Evolutionary conservation across 2,113 vertebrate species (phyloP).

Genomic region (Acanthochromis polyacanthus): DNA sequence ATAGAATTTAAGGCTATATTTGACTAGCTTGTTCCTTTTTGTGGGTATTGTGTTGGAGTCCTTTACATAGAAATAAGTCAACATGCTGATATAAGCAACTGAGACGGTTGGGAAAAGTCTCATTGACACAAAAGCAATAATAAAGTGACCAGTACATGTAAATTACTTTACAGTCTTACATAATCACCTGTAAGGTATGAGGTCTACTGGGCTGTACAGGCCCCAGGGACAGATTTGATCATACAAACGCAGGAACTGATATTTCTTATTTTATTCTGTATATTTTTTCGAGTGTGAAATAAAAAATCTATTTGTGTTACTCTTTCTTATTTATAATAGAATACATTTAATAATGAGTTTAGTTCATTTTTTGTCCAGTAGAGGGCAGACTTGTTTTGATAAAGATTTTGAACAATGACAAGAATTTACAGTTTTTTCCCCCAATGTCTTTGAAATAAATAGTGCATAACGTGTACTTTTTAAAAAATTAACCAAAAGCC

Average conservation of each 20-base stretch:
- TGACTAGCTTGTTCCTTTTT: too few species aligned
- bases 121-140: too few species aligned
- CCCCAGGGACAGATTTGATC: not conserved
- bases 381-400: slow-evolving; percentile 62
- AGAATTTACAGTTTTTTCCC: not conserved
- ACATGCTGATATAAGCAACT: too few species aligned
- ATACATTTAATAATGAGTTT: not conserved
- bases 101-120: too few species aligned
- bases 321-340: too few species aligned
- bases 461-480: fast-evolving
- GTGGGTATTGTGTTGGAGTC: too few species aligned
- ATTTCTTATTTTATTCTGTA: too few species aligned
- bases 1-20: too few species aligned
- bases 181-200: not conserved
- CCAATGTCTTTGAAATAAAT: not conserved
- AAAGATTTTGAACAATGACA: slow-evolving; percentile 1
- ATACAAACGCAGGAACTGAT: not conserved
- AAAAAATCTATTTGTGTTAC: not conserved
- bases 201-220: not conserved
- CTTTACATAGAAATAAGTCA: too few species aligned
- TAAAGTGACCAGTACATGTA: too few species aligned
- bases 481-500: not conserved
- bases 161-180: too few species aligned
- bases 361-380: slow-evolving; percentile 60
- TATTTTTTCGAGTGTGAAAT: not conserved